A percentile compares a stretch with the other conserved stretches of the same genome.
Conservation (phyloP, 2,113 vertebrate genomes). For the Spizaetus ornatus region DNA sequence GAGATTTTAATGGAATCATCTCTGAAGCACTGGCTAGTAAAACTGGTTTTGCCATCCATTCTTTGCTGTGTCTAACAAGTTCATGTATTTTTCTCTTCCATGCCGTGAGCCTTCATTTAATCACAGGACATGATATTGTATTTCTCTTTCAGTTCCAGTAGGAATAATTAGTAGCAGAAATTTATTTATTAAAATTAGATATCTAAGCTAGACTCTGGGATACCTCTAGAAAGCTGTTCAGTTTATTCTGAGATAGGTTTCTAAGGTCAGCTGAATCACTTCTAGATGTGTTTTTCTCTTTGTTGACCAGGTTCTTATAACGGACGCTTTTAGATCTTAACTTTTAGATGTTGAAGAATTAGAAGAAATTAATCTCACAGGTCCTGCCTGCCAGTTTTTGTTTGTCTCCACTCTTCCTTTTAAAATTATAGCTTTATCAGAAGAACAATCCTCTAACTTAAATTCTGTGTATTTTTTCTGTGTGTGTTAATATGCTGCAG, state of each 20-base stretch:
- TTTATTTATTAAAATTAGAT: not conserved
- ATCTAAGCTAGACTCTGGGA: not conserved
- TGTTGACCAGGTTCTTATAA: not conserved
- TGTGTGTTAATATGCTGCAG: not conserved
- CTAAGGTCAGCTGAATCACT: not conserved
- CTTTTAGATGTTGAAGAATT: not conserved
- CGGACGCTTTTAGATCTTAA: not conserved
- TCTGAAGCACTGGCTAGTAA: not conserved
- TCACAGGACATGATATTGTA: not conserved
- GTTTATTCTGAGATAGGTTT: not conserved
- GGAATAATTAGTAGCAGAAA: not conserved
- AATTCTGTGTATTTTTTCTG: not conserved
- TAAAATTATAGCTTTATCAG: not conserved
- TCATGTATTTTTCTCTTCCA: not conserved
- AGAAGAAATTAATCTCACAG: not conserved
- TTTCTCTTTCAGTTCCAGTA: not conserved
- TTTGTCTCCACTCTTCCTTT: not conserved
- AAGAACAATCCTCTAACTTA: not conserved
- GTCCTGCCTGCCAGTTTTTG: not conserved
- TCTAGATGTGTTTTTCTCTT: not conserved
- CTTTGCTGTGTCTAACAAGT: not conserved
- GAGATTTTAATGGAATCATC: not conserved
- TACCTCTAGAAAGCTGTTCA: not conserved
- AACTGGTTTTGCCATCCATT: not conserved
- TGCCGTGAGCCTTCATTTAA: not conserved